These are phyloP conservation scores for Elegia similella DNA, from an alignment of 2,888 invertebrate genomes.

Conservation along the genomic window DNA sequence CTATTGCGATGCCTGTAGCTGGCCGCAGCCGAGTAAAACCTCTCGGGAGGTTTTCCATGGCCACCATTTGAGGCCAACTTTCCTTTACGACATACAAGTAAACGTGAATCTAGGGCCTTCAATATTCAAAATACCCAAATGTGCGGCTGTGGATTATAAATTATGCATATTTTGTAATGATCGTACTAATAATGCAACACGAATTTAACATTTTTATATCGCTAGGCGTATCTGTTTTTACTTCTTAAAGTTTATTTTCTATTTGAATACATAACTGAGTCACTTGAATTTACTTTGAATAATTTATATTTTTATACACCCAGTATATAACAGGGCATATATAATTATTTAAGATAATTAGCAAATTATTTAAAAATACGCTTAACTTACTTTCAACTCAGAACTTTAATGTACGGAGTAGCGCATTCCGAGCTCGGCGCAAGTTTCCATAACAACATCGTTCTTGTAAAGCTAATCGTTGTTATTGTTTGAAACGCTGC, in stretches of 20 bases:
- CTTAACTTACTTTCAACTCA: background rate
- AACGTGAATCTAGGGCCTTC: constrained; percentile 8
- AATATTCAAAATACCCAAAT: constrained; percentile 5
- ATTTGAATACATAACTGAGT: no score
- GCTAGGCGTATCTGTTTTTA: background rate
- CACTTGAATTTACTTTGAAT: no score
- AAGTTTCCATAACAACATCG: constrained; percentile 7
- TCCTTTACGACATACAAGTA: constrained; percentile 27
- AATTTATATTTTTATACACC: no score
- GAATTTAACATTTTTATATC: background rate
- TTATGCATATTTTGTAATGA: background rate
- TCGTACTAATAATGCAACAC: background rate
- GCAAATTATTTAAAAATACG: no score
- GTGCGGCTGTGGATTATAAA: background rate
- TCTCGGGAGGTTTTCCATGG: constrained; percentile 40
- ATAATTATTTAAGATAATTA: no score
- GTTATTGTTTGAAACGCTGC: constrained; percentile 7
- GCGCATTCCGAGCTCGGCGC: background rate
- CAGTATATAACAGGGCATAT: no score
- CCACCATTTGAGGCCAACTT: constrained; percentile 36
- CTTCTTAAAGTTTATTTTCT: background rate
- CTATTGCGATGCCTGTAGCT: constrained; percentile 28
- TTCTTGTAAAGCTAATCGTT: constrained; percentile 11
- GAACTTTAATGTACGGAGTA: background rate
- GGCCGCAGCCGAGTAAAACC: constrained; percentile 26